These are phyloP conservation scores for Pantherophis vulpinus DNA, from an alignment of 2,797 vertebrate species.

Conservation along the genomic window DNA sequence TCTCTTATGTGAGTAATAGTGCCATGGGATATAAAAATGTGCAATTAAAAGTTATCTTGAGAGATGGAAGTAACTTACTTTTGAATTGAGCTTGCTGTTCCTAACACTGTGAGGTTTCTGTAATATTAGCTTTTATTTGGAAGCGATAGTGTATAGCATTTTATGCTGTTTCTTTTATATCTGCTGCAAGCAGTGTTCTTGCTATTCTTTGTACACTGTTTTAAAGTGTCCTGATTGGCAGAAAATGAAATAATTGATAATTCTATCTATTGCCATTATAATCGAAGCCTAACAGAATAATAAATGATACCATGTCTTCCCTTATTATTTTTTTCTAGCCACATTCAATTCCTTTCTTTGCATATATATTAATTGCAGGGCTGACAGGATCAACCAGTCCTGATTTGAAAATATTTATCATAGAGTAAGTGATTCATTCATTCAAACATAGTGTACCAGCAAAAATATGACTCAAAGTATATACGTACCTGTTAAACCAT, in stretches of 20 bases:
- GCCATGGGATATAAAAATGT: constrained; percentile 47
- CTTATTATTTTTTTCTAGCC: background rate
- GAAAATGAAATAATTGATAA: constrained; percentile 39
- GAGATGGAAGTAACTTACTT: constrained; percentile 56
- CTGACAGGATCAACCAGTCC: background rate
- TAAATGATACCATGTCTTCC: constrained; percentile 13
- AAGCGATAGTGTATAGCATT: constrained; percentile 73
- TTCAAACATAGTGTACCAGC: background rate
- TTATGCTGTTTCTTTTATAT: constrained; percentile 71
- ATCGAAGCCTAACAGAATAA: constrained; percentile 15
- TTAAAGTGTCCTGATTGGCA: constrained; percentile 65
- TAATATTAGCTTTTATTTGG: constrained; percentile 75
- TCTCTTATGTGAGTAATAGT: constrained; percentile 31
- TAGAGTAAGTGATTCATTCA: background rate
- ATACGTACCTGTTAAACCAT: background rate
- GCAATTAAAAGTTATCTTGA: constrained; percentile 54
- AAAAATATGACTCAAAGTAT: background rate
- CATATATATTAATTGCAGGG: background rate
- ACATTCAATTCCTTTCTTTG: background rate
- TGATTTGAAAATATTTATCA: constrained; percentile 9
- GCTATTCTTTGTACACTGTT: constrained; percentile 63
- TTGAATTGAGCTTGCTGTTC: constrained; percentile 67
- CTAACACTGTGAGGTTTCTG: constrained; percentile 73
- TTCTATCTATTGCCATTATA: background rate
- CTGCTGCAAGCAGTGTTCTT: constrained; percentile 57